Percentiles rank a stretch among this genome's conserved stretches.
Evolutionary conservation across 1,140 invertebrate genomes (phyloP).

Genomic region (Calephelis nemesis): DNA sequence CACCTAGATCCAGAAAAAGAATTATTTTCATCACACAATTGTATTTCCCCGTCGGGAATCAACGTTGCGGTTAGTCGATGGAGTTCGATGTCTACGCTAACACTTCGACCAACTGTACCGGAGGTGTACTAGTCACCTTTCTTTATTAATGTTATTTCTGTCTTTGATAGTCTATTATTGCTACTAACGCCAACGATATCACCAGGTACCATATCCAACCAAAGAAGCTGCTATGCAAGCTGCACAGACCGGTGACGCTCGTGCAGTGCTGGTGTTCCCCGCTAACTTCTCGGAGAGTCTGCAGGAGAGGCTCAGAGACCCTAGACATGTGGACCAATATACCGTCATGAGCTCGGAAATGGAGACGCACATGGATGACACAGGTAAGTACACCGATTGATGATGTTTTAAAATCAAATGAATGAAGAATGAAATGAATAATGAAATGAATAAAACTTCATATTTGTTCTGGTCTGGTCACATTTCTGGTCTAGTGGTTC

Average conservation of each 20-base stretch:
- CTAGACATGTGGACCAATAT: conserved; percentile 83
- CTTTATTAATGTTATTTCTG: no score
- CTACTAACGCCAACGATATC: no score
- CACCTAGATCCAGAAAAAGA: no score
- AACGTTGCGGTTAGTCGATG: no score
- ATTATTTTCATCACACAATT: no score
- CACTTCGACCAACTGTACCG: no score
- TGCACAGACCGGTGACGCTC: conserved; percentile 87
- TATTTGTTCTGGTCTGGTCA: no score
- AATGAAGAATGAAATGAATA: background rate
- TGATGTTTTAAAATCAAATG: background rate
- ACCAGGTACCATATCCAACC: conserved; percentile 72
- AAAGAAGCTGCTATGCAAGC: conserved; percentile 83
- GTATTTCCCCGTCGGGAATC: no score
- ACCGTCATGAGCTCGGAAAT: conserved; percentile 87
- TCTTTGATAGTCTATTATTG: conserved; percentile 10
- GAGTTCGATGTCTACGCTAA: no score
- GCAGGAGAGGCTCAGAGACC: conserved; percentile 84
- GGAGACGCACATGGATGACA: conserved; percentile 91
- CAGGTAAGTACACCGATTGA: conserved; percentile 83
- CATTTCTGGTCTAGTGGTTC: no score
- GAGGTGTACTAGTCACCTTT: no score
- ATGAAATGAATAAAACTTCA: no score
- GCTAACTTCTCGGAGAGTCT: conserved; percentile 91
- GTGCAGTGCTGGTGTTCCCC: conserved; percentile 90